Conservation (phyloP, 2,113 vertebrate species). For the Laticauda laticaudata region DNA sequence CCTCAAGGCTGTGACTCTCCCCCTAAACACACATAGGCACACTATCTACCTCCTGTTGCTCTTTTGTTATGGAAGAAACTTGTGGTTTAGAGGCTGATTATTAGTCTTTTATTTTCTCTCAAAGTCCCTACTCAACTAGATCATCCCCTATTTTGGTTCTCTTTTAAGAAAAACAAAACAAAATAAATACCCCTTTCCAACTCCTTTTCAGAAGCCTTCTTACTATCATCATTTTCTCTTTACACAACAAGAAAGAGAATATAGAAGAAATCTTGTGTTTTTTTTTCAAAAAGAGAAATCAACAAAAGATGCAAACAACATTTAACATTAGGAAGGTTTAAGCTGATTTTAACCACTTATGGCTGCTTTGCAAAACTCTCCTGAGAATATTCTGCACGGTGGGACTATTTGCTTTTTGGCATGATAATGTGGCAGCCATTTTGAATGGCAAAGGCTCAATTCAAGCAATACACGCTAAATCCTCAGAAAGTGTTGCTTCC, state of each 20-base stretch:
- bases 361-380: slow-evolving; percentile 55
- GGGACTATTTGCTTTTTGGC: slow-evolving; percentile 41
- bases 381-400: slow-evolving; percentile 27
- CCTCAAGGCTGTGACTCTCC: slow-evolving; percentile 49
- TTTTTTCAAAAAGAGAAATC: slow-evolving; percentile 43
- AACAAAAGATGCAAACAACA: slow-evolving; percentile 63
- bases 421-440: background rate
- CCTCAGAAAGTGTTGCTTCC: background rate
- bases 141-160: slow-evolving; percentile 58
- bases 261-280: slow-evolving; percentile 38
- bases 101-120: slow-evolving; percentile 59
- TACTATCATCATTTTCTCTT: slow-evolving; percentile 37
- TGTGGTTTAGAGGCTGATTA: slow-evolving; percentile 64
- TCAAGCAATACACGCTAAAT: slow-evolving; percentile 12
- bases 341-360: slow-evolving; percentile 65
- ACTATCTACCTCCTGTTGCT: slow-evolving; percentile 58
- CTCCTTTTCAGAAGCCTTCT: slow-evolving; percentile 48
- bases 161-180: slow-evolving; percentile 67
- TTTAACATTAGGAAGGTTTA: slow-evolving; percentile 62
- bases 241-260: background rate
- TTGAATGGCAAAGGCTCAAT: slow-evolving; percentile 35
- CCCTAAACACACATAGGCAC: slow-evolving; percentile 17
- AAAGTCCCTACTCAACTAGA: slow-evolving; percentile 58
- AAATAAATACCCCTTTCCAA: slow-evolving; percentile 61
- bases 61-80: slow-evolving; percentile 63